Conservation (phyloP, 2,113 vertebrate species). For the Chaetorhynchus papuensis region DNA sequence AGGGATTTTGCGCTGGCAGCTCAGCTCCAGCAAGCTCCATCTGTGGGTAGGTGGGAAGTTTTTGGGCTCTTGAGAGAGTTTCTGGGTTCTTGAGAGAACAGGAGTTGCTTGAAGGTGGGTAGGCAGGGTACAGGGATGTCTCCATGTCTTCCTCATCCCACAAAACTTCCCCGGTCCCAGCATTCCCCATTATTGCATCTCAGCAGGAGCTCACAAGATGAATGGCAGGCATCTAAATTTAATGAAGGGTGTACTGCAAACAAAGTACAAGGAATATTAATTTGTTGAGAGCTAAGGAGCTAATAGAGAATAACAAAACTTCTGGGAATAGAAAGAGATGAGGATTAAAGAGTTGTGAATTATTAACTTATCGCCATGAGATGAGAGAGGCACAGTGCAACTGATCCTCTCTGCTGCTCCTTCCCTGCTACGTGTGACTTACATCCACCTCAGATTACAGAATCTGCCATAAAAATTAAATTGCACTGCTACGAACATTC, state of each 20-base stretch:
- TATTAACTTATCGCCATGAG: neutral
- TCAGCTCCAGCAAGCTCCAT: neutral
- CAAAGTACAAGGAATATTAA: neutral
- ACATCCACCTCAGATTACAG: neutral
- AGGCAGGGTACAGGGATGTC: neutral
- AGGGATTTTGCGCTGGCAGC: neutral
- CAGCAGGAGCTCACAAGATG: neutral
- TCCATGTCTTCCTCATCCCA: neutral
- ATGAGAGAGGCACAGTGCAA: neutral
- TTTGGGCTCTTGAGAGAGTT: neutral
- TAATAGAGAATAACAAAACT: neutral
- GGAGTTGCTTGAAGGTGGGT: neutral
- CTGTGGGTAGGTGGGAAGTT: neutral
- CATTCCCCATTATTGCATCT: neutral
- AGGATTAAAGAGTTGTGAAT: slow-evolving; percentile 4
- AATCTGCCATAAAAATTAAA: neutral
- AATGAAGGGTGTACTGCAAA: neutral
- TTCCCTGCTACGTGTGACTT: neutral
- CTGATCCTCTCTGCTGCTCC: neutral
- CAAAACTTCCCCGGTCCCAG: neutral
- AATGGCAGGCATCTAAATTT: neutral
- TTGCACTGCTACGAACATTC: neutral
- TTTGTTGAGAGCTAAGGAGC: neutral
- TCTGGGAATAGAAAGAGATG: neutral
- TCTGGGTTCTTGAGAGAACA: neutral